These are phyloP conservation scores for Poecile montanus DNA, from an alignment of 2,797 vertebrate genomes.

Conservation along the genomic window DNA sequence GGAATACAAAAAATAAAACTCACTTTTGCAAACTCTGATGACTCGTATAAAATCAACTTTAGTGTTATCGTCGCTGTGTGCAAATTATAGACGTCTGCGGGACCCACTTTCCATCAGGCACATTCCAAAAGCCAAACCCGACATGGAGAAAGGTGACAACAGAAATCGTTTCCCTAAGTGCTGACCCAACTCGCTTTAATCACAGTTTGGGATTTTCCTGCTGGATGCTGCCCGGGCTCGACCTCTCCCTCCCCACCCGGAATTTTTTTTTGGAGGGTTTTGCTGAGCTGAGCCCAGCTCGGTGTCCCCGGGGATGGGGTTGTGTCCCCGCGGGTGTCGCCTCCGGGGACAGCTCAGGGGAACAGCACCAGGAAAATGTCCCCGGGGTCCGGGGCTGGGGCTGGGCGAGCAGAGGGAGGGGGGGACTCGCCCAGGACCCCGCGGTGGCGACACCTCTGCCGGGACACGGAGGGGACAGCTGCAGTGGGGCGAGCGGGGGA, in stretches of 20 bases:
- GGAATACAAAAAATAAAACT: slow-evolving; percentile 84
- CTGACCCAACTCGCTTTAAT: neutral
- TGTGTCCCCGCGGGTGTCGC: neutral
- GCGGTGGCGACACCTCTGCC: accelerated
- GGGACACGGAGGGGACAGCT: slow-evolving; percentile 7
- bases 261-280: neutral
- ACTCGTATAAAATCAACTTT: slow-evolving; percentile 79
- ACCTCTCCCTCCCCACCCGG: too few species aligned
- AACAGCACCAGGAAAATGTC: slow-evolving; percentile 25
- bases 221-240: neutral
- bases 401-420: neutral
- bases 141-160: slow-evolving; percentile 23
- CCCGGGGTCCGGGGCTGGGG: neutral
- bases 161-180: neutral
- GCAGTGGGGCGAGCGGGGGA: slow-evolving; percentile 62
- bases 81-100: slow-evolving; percentile 71
- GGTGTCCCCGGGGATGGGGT: neutral
- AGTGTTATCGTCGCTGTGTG: slow-evolving; percentile 78
- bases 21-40: slow-evolving; percentile 81
- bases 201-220: neutral
- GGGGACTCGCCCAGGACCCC: neutral
- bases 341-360: neutral
- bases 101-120: slow-evolving; percentile 67
- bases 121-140: slow-evolving; percentile 37
- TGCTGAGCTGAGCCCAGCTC: neutral